phyloP scores from a whole-genome alignment of 2,113 vertebrate species.

The Loxodonta africana region DNA sequence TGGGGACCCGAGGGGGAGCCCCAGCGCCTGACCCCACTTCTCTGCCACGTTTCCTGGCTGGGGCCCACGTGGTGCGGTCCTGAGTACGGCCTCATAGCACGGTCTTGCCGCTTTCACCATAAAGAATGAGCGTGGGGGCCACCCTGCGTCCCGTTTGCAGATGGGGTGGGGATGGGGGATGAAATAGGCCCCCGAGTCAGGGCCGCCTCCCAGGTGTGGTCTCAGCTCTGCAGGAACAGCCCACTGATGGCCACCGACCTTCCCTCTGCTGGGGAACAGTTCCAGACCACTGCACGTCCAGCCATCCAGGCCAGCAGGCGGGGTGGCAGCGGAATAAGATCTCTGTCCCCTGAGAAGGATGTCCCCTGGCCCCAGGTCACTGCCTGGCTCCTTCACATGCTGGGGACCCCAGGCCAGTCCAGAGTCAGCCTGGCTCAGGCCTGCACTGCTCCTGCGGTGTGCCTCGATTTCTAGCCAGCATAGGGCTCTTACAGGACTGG shows the following conservation, averaged over 20 bases:
- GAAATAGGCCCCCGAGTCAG: not conserved
- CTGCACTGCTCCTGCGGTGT: not conserved
- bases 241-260: not conserved
- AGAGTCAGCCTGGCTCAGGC: too few relatives aligned
- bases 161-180: not conserved
- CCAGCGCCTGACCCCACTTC: not conserved
- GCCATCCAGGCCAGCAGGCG: not conserved
- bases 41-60: not conserved
- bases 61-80: not conserved
- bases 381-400: not conserved
- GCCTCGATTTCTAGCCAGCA: not conserved
- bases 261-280: not conserved
- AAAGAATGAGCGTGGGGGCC: too few relatives aligned
- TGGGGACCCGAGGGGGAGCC: not conserved
- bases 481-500: not conserved
- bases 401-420: too few relatives aligned
- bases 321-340: not conserved
- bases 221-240: not conserved
- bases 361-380: not conserved
- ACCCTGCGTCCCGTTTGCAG: not conserved
- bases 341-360: not conserved
- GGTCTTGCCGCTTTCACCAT: not conserved
- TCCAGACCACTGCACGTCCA: not conserved
- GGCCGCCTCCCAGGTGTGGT: not conserved
- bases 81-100: not conserved